Evolutionary conservation across 2,888 invertebrate species (phyloP).

Genomic region (Drosophila macrospina): DNA sequence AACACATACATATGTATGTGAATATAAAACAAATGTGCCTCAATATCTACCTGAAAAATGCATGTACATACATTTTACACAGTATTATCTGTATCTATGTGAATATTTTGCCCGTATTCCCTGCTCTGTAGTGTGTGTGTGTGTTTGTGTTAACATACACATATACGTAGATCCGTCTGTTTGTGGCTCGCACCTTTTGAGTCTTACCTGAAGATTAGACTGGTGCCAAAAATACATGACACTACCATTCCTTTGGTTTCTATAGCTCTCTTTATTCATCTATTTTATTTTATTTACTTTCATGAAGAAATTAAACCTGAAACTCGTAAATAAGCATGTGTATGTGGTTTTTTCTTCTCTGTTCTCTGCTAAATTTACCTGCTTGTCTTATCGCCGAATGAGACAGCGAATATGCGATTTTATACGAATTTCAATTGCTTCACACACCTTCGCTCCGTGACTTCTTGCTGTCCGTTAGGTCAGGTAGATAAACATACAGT

Average conservation of each 20-base stretch:
- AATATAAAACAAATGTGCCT: constrained; percentile 20
- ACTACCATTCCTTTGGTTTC: constrained; percentile 14
- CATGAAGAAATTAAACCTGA: background rate
- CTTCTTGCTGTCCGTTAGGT: background rate
- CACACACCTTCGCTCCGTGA: background rate
- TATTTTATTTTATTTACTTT: background rate
- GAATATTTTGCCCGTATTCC: constrained; percentile 5
- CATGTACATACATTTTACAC: background rate
- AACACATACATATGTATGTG: constrained; percentile 20
- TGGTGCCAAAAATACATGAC: constrained; percentile 40
- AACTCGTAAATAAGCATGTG: background rate
- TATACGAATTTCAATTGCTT: constrained; percentile 27
- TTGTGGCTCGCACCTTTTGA: constrained; percentile 24
- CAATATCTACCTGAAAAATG: constrained; percentile 12
- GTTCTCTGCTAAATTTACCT: constrained; percentile 43
- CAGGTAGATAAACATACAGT: background rate
- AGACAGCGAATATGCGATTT: constrained; percentile 30
- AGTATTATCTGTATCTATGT: constrained; percentile 12
- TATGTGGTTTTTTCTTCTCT: background rate
- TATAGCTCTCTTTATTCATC: background rate
- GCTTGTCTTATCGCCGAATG: constrained; percentile 14
- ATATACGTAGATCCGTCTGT: background rate
- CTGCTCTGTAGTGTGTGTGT: constrained; percentile 11
- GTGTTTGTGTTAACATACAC: background rate
- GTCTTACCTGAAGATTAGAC: constrained; percentile 67